Conservation (phyloP, 64 coral and sea anemone genomes). For the Stylophora pistillata region DNA sequence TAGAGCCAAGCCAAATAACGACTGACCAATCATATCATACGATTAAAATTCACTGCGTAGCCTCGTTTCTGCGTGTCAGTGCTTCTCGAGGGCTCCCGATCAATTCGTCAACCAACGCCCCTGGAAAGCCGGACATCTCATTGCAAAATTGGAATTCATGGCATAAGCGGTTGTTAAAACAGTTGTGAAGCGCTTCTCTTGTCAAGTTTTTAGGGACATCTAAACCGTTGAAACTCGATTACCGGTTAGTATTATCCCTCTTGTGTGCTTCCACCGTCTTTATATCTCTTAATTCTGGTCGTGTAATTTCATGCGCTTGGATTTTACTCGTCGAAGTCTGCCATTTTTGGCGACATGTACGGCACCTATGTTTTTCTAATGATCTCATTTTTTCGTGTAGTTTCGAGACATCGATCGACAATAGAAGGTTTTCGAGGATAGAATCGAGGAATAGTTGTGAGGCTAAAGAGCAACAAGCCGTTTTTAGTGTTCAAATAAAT, state of each 20-base stretch:
- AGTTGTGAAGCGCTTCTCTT: background rate
- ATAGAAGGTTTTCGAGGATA: background rate
- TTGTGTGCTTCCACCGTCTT: background rate
- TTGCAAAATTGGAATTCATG: constrained; percentile 61
- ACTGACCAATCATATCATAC: constrained; percentile 44
- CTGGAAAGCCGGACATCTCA: constrained; percentile 80
- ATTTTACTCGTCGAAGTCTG: background rate
- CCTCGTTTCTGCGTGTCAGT: constrained; percentile 45
- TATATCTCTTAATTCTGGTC: background rate
- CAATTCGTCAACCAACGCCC: constrained; percentile 95
- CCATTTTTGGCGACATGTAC: background rate
- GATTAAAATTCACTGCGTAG: constrained; percentile 9
- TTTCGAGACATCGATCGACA: constrained; percentile 19
- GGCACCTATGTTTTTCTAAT: background rate
- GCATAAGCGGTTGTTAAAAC: background rate
- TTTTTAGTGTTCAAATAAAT: background rate
- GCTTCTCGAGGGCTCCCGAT: constrained; percentile 73
- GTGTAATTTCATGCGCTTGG: background rate
- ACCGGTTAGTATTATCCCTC: constrained; percentile 24
- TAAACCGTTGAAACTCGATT: background rate
- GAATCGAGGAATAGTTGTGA: background rate
- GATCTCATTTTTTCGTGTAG: background rate
- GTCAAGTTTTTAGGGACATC: background rate
- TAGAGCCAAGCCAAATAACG: background rate
- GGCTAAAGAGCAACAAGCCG: background rate